A percentile compares a stretch with the other conserved stretches of the same genome.
Conservation (phyloP, 2,113 vertebrate genomes). For the Anarhynchus alexandrinus region DNA sequence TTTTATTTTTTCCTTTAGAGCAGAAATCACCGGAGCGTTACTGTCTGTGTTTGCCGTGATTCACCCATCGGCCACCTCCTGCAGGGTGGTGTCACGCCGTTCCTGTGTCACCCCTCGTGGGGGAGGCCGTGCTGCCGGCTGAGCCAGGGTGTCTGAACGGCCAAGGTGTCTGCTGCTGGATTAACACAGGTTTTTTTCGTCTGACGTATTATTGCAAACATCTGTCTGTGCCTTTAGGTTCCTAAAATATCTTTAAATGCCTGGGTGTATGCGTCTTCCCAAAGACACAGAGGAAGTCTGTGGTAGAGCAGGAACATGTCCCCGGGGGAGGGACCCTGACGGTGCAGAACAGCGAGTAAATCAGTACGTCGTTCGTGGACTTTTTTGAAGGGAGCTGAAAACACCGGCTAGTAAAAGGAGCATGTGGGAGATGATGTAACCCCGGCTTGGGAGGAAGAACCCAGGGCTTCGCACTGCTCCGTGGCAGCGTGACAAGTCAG, state of each 20-base stretch:
- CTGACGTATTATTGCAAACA: background rate
- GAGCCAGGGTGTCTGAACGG: background rate
- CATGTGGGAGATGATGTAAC: slow-evolving; percentile 40
- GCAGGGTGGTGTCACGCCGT: background rate
- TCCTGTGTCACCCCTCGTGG: background rate
- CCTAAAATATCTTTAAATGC: slow-evolving; percentile 8
- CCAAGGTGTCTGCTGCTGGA: background rate
- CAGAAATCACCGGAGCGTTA: background rate
- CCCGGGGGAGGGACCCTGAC: background rate
- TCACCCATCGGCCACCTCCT: background rate
- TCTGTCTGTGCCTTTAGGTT: background rate
- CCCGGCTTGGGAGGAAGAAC: background rate
- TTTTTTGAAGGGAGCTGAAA: background rate
- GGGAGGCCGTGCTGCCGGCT: background rate
- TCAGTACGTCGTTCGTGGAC: accelerated
- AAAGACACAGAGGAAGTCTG: slow-evolving; percentile 7
- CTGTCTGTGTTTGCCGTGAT: background rate
- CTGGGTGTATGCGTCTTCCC: background rate
- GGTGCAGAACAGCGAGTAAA: background rate
- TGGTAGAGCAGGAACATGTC: background rate
- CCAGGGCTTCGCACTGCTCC: background rate
- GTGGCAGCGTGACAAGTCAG: background rate
- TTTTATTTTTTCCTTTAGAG: background rate
- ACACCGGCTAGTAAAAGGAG: background rate
- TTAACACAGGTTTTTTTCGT: background rate